Conservation (phyloP, 2,797 vertebrate genomes). For the Argya squamiceps region DNA sequence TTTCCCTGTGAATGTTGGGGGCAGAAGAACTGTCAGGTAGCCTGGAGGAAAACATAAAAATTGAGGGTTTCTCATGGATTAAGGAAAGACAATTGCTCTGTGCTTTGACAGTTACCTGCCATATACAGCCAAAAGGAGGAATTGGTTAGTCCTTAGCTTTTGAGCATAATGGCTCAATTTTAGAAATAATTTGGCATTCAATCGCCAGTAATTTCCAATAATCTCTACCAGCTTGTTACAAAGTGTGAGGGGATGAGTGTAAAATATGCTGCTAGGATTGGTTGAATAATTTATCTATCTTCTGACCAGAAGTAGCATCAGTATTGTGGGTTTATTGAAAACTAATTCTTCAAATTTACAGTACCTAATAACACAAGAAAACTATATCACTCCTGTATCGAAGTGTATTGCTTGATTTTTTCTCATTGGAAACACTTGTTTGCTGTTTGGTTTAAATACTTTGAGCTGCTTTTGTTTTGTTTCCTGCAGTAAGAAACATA, state of each 20-base stretch:
- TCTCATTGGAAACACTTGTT: not conserved
- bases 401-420: not conserved
- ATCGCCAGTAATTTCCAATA: not conserved
- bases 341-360: not conserved
- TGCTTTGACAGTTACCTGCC: not conserved
- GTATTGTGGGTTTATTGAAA: not conserved
- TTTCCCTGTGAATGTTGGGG: slow-evolving; percentile 64
- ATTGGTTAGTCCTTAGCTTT: not conserved
- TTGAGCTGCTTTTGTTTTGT: not conserved
- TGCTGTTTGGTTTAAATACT: not conserved
- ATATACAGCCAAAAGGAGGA: not conserved
- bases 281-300: not conserved
- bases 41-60: slow-evolving; percentile 39
- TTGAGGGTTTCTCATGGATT: slow-evolving; percentile 28
- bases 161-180: not conserved
- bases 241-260: not conserved
- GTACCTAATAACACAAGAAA: not conserved
- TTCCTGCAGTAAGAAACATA: not conserved
- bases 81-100: not conserved
- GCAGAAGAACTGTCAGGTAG: slow-evolving; percentile 42
- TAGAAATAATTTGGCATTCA: not conserved
- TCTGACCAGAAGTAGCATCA: not conserved
- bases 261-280: not conserved
- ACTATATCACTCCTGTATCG: not conserved
- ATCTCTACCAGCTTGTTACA: not conserved